phyloP scores from a whole-genome alignment of 2,113 vertebrate species.

The Eurystomus gularis region DNA sequence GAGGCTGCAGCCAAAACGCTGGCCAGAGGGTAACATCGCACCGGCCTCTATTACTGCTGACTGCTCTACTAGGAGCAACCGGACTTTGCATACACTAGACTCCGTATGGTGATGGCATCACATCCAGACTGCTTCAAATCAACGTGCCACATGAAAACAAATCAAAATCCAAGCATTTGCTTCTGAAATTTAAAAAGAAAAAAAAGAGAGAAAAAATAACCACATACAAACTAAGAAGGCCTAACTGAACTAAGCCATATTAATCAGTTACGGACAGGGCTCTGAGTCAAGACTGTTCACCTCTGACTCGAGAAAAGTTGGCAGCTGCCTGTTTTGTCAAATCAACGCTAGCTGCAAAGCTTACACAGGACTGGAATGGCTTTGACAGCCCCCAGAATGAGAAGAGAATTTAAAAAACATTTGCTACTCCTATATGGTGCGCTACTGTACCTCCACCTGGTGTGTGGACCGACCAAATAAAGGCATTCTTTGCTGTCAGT shows the following conservation, averaged over 20 bases:
- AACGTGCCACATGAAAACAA: constrained; percentile 57
- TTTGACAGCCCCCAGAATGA: neutral
- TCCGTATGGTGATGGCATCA: neutral
- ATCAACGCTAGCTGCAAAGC: constrained; percentile 50
- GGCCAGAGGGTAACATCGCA: constrained; percentile 37
- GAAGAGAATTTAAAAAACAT: neutral
- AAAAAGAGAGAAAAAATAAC: neutral
- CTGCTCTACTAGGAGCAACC: constrained; percentile 63
- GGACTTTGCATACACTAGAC: constrained; percentile 39
- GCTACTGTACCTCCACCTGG: constrained; percentile 58
- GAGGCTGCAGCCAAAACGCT: constrained; percentile 78
- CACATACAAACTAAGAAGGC: constrained; percentile 63
- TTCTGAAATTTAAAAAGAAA: neutral
- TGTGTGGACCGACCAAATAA: constrained; percentile 75
- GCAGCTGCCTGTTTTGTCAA: constrained; percentile 71
- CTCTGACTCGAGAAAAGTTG: constrained; percentile 67
- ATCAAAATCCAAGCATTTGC: neutral
- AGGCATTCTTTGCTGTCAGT: constrained; percentile 90
- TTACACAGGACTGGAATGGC: constrained; percentile 39
- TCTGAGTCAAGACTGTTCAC: constrained; percentile 70
- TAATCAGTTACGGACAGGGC: constrained; percentile 71
- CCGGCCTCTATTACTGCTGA: constrained; percentile 57
- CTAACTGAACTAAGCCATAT: constrained; percentile 90
- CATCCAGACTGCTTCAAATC: constrained; percentile 52
- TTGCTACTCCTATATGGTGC: constrained; percentile 62